These are phyloP conservation scores for Rhinoraja longicauda DNA, from an alignment of 2,797 vertebrate genomes.

Conservation along the genomic window DNA sequence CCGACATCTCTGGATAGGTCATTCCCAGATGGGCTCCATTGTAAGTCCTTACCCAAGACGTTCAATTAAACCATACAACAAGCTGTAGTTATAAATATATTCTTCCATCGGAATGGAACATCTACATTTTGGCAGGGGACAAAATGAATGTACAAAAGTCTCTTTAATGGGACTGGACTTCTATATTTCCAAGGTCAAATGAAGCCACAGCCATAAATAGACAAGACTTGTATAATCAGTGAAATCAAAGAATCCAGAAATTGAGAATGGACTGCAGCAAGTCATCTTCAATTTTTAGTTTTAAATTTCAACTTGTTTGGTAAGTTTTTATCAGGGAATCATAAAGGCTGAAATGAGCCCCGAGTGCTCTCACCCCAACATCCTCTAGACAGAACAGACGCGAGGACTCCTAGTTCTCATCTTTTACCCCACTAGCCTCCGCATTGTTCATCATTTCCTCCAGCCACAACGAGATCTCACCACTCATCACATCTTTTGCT, in stretches of 20 bases:
- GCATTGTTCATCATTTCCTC: too few relatives aligned
- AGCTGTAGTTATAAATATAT: too few relatives aligned
- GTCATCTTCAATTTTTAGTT: neutral
- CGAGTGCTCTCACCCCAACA: neutral
- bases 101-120: too few relatives aligned
- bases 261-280: neutral
- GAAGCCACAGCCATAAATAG: neutral
- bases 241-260: neutral
- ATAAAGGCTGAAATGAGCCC: neutral
- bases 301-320: neutral
- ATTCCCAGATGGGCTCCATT: neutral
- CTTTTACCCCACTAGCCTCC: too few relatives aligned
- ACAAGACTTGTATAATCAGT: neutral
- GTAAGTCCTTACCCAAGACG: neutral
- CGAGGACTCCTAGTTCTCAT: too few relatives aligned
- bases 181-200: neutral
- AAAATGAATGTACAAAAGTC: neutral
- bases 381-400: too few relatives aligned
- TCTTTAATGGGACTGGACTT: too few relatives aligned
- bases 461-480: too few relatives aligned
- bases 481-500: too few relatives aligned
- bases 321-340: neutral
- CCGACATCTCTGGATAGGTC: too few relatives aligned
- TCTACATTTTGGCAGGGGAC: too few relatives aligned
- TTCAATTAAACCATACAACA: neutral